These are phyloP conservation scores for Clamator glandarius DNA, from an alignment of 2,797 vertebrate genomes.

Conservation along the genomic window DNA sequence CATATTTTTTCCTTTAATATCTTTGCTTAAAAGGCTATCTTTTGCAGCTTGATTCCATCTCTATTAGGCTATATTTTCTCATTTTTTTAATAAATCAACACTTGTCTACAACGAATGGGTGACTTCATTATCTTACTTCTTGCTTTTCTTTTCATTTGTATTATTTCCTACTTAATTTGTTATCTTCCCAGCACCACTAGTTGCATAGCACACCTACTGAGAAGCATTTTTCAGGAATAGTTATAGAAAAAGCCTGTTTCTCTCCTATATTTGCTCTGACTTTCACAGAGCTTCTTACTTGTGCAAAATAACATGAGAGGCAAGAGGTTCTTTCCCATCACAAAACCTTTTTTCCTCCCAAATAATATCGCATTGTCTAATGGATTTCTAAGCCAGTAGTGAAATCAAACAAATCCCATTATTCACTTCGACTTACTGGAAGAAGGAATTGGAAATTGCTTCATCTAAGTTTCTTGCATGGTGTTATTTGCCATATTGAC, in stretches of 20 bases:
- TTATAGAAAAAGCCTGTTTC: not conserved
- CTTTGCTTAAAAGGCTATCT: not conserved
- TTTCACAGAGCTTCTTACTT: not conserved
- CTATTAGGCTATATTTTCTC: not conserved
- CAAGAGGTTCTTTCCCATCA: not conserved
- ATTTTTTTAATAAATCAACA: not conserved
- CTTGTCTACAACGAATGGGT: not conserved
- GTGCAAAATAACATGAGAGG: not conserved
- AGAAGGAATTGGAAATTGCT: not conserved
- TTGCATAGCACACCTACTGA: not conserved
- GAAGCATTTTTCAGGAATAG: not conserved
- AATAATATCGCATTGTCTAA: not conserved
- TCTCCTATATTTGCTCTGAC: not conserved
- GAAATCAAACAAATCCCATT: not conserved
- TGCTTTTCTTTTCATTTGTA: not conserved
- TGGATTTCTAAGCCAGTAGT: not conserved
- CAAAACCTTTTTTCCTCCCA: not conserved
- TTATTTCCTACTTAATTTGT: not conserved
- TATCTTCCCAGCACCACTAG: not conserved
- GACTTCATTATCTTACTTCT: not conserved
- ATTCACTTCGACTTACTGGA: not conserved
- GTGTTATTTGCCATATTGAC: accelerated
- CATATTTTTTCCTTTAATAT: not conserved
- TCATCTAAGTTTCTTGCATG: not conserved
- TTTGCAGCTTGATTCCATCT: not conserved